Evolutionary conservation across 1,140 invertebrate genomes (phyloP).

Genomic region (Leptopilina clavipes): DNA sequence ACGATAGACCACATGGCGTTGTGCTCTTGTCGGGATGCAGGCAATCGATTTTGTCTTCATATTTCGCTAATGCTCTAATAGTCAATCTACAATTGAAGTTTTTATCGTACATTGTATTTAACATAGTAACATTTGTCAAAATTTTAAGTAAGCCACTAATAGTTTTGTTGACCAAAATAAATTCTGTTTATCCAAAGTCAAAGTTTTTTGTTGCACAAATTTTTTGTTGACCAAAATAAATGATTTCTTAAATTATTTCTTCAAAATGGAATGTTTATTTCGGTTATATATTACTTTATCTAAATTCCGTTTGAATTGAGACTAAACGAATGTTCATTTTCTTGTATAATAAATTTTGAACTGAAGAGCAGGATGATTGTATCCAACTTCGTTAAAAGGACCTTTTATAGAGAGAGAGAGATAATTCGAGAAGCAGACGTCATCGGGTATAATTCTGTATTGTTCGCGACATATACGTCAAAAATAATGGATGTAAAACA

Average conservation of each 20-base stretch:
- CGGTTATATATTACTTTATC: not conserved
- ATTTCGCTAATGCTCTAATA: slow-evolving; percentile 37
- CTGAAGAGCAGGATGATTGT: slow-evolving; percentile 4
- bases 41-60: slow-evolving; percentile 65
- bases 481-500: slow-evolving; percentile 6
- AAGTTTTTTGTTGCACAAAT: no score
- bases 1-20: slow-evolving; percentile 64
- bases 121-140: no score
- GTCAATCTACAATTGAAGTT: not conserved
- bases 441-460: not conserved
- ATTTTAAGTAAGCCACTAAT: no score
- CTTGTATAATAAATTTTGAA: not conserved
- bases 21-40: slow-evolving; percentile 58
- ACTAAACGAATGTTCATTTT: slow-evolving; percentile 14
- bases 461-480: slow-evolving; percentile 17
- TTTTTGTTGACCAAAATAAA: no score
- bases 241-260: no score
- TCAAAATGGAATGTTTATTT: not conserved
- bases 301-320: not conserved
- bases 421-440: slow-evolving; percentile 29
- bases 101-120: no score
- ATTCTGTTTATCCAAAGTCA: no score
- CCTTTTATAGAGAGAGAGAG: slow-evolving; percentile 9
- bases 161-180: no score
- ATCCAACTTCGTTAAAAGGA: slow-evolving; percentile 23